A percentile compares a stretch with the other conserved stretches of the same genome.
These are phyloP conservation scores for Dexiosoma caninum DNA, from an alignment of 2,888 invertebrate species.

Conservation along the genomic window DNA sequence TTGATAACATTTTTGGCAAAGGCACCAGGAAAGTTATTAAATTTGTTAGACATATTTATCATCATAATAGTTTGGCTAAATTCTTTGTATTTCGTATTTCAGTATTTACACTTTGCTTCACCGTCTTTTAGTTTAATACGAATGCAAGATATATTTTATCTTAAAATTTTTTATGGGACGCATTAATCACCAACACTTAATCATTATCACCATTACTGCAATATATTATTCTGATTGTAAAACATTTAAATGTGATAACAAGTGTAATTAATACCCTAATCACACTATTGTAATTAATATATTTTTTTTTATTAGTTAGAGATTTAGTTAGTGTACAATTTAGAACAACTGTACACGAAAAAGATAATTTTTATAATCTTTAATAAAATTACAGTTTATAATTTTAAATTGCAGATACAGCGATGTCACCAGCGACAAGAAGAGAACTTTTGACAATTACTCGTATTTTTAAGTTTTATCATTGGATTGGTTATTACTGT, in stretches of 20 bases:
- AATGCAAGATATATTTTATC: constrained; percentile 28
- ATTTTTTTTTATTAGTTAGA: constrained; percentile 4
- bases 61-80: constrained; percentile 65
- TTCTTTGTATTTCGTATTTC: not conserved
- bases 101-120: not conserved
- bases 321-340: too few relatives aligned
- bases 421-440: not conserved
- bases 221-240: constrained; percentile 24
- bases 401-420: not conserved
- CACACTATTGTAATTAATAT: constrained; percentile 8
- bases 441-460: not conserved
- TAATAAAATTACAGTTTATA: constrained; percentile 30
- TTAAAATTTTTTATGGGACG: not conserved
- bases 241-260: constrained; percentile 43
- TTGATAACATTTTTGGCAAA: constrained; percentile 60
- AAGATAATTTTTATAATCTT: constrained; percentile 35
- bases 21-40: constrained; percentile 69
- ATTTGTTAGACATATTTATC: constrained; percentile 70
- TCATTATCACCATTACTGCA: constrained; percentile 5
- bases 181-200: constrained; percentile 30
- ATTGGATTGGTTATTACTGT: constrained; percentile 41
- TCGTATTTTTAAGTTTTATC: constrained; percentile 21
- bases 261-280: constrained; percentile 30
- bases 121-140: not conserved
- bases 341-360: constrained; percentile 17